These are phyloP conservation scores for Alosa alosa DNA, from an alignment of 2,113 vertebrate genomes.

Conservation along the genomic window DNA sequence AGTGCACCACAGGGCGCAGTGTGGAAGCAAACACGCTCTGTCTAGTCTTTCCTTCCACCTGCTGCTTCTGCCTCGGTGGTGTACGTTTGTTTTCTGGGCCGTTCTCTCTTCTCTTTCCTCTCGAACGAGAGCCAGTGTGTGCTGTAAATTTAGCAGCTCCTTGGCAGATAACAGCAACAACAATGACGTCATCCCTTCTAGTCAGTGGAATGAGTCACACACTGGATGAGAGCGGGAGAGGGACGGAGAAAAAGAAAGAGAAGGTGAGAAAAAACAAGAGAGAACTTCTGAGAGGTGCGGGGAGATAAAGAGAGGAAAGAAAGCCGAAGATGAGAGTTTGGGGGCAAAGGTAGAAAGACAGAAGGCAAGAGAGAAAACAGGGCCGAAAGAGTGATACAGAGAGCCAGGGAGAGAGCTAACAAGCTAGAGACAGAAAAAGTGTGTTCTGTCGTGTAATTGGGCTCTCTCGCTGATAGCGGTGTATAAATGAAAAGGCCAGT, in stretches of 20 bases:
- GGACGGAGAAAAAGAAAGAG: not conserved
- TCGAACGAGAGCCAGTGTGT: not conserved
- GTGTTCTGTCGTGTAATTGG: conserved; percentile 4
- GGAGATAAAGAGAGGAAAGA: not conserved
- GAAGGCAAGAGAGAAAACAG: too few species aligned
- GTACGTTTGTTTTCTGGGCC: not conserved
- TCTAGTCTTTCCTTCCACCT: not conserved
- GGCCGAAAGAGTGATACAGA: not conserved
- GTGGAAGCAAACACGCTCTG: not conserved
- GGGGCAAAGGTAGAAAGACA: not conserved
- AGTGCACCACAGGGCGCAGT: not conserved
- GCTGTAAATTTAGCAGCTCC: not conserved
- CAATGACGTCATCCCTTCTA: not conserved
- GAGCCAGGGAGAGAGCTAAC: not conserved
- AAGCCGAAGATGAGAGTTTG: not conserved
- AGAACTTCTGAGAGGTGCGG: not conserved
- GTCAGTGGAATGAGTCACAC: not conserved
- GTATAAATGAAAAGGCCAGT: not conserved
- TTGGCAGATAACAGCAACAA: not conserved
- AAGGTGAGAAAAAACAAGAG: not conserved
- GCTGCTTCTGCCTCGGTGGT: conserved; percentile 14
- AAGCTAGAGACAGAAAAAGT: not conserved
- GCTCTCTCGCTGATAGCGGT: not conserved
- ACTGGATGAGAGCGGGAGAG: not conserved
- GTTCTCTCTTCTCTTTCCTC: not conserved